Evolutionary conservation across 1,140 invertebrate genomes (phyloP).

Genomic region (Drosophila pandora): DNA sequence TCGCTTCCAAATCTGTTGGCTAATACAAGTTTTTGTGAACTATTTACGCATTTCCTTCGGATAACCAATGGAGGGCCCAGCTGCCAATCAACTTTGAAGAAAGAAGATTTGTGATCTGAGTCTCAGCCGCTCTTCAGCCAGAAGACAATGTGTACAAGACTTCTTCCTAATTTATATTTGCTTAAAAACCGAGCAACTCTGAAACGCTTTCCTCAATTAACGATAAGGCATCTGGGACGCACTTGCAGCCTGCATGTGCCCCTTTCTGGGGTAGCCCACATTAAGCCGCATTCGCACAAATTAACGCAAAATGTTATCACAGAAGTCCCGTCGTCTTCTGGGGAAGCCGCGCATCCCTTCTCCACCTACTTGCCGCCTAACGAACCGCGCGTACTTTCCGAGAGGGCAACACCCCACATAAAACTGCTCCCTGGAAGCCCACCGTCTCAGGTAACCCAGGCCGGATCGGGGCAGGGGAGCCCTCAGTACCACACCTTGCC

Average conservation of each 20-base stretch:
- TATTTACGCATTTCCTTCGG: slow-evolving; percentile 80
- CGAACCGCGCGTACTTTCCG: slow-evolving; percentile 68
- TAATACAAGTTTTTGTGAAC: slow-evolving; percentile 83
- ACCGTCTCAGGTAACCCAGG: slow-evolving; percentile 22
- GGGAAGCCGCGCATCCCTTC: slow-evolving; percentile 16
- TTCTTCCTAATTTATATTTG: slow-evolving; percentile 65
- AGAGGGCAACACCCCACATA: slow-evolving; percentile 44
- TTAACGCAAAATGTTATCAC: slow-evolving; percentile 76
- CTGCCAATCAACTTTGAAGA: slow-evolving; percentile 70
- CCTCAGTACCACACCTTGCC: slow-evolving; percentile 42
- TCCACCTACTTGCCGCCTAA: slow-evolving; percentile 37
- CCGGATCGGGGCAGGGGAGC: not conserved
- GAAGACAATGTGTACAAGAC: not conserved
- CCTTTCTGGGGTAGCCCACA: slow-evolving; percentile 55
- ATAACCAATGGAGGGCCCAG: slow-evolving; percentile 13
- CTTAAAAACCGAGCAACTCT: slow-evolving; percentile 32
- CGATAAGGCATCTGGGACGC: slow-evolving; percentile 60
- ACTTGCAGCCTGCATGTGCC: not conserved
- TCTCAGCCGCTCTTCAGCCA: slow-evolving; percentile 10
- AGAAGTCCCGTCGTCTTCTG: slow-evolving; percentile 23
- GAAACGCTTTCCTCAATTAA: slow-evolving; percentile 70
- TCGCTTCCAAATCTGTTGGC: slow-evolving; percentile 38
- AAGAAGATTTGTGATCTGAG: not conserved
- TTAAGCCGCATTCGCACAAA: slow-evolving; percentile 79
- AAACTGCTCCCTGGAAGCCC: slow-evolving; percentile 47